These are phyloP conservation scores for Crotophaga sulcirostris DNA, from an alignment of 2,113 vertebrate species.

Conservation along the genomic window DNA sequence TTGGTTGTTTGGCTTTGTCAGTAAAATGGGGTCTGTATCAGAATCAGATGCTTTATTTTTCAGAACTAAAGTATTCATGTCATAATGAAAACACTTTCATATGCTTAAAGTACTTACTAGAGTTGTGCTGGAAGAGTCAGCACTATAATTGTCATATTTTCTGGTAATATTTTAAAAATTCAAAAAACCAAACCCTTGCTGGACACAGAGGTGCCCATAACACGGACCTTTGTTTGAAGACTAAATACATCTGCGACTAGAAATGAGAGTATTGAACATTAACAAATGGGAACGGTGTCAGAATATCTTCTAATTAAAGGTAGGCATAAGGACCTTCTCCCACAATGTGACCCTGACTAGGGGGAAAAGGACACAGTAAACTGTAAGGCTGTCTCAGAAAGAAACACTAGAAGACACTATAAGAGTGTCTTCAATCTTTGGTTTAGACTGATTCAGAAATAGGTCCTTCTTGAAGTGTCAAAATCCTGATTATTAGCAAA, in stretches of 20 bases:
- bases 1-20: not conserved
- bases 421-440: not conserved
- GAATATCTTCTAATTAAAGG: slow-evolving; percentile 62
- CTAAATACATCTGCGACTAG: not conserved
- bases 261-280: slow-evolving; percentile 38
- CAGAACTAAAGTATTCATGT: not conserved
- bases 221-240: not conserved
- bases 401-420: not conserved
- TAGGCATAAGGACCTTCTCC: slow-evolving; percentile 53
- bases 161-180: not conserved
- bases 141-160: not conserved
- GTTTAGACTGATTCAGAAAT: not conserved
- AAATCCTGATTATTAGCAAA: not conserved
- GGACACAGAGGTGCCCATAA: not conserved
- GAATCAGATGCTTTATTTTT: not conserved
- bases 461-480: not conserved
- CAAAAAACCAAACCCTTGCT: not conserved
- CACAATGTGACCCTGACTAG: slow-evolving; percentile 48
- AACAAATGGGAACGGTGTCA: slow-evolving; percentile 34
- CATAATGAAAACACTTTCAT: not conserved
- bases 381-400: slow-evolving; percentile 31
- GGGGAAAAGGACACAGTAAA: slow-evolving; percentile 22
- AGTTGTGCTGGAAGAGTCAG: not conserved
- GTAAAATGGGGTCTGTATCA: not conserved
- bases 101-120: not conserved